Percentiles rank a stretch among this genome's conserved stretches.
phyloP scores from a whole-genome alignment of 2,797 vertebrate species.

The Echiichthys vipera region DNA sequence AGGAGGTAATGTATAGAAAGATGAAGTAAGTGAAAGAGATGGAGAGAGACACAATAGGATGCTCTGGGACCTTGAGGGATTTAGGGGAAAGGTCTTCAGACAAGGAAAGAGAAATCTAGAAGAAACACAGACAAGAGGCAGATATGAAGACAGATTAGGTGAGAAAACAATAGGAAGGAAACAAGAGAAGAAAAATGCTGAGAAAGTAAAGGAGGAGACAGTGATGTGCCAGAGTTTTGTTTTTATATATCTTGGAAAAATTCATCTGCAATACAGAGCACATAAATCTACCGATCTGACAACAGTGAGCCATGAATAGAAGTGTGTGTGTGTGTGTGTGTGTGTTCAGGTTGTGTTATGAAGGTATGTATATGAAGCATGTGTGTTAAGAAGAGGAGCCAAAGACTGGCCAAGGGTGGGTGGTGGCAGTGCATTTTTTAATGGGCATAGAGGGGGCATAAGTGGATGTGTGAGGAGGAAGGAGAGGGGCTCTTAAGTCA shows the following conservation, averaged over 20 bases:
- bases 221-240: constrained; percentile 1
- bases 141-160: constrained; percentile 57
- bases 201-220: constrained; percentile 24
- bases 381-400: constrained; percentile 28
- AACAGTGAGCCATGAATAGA: constrained; percentile 73
- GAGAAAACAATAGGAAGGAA: constrained; percentile 48
- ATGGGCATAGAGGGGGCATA: constrained; percentile 62
- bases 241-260: constrained; percentile 18
- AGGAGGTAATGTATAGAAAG: constrained; percentile 69
- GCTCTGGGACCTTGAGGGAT: constrained; percentile 55
- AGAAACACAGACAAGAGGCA: constrained; percentile 45
- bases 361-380: constrained; percentile 22
- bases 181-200: constrained; percentile 2
- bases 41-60: constrained; percentile 71
- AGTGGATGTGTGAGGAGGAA: constrained; percentile 68
- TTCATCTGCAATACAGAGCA: constrained; percentile 78
- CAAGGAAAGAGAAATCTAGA: constrained; percentile 39
- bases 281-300: constrained; percentile 78
- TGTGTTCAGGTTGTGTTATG: constrained; percentile 12
- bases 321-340: constrained; percentile 26
- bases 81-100: constrained; percentile 40
- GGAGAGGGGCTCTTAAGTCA: constrained; percentile 77
- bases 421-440: constrained; percentile 61
- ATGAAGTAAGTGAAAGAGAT: constrained; percentile 73
- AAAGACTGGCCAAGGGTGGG: constrained; percentile 10